Base-by-base conservation (phyloP, 1,140 invertebrate species). In the Anthonomus grandis region DNA sequence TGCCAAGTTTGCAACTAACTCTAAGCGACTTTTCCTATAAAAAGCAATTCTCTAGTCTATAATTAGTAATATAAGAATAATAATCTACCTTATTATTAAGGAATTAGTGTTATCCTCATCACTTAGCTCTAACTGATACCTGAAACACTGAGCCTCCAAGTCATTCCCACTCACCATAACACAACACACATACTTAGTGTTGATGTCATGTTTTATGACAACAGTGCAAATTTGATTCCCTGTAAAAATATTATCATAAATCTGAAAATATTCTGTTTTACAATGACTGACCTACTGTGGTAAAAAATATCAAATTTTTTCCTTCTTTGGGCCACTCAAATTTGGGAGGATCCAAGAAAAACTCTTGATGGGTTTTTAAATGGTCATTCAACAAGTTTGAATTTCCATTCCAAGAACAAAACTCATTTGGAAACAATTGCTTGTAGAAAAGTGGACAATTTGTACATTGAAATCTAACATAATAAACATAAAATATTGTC, bases 51-150 rank as follows among this genome's bases (percentile, higher is more conserved):
- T 12, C 15, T 34, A 10, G 31, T 12, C 2, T 12, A 34, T 10
- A 6, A n/a, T 45, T 45, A 12, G 8, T 45, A 22, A 31, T 23
- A 45, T 23, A 41, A 2, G 18, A 9, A 41, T 31, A 31, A 31
- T 8, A 31, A 38, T 13, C 36, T 49, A 53, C 31, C 56, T 46
- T 36, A 62, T 21, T 21, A 62, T 41, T 31, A 62, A 31, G 5
- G 60, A 62, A 38, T 46, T 55, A 12, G 13, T 46, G 25, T 59
- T 59, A 39, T 47, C 46, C 12, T 58, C 56, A 41, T 51, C 21
- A 19, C 13, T 44, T 36, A 62, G 44, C 41, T 62, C 60, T 24
- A 62, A 12, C 23, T 62, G 60, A 51, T 62, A 62, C n/a, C 42
- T 37, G 24, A 38, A 62, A 34, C 55, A 62, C 34, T 62, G 60